phyloP scores from a whole-genome alignment of 2,113 vertebrate species.

The Merops nubicus region DNA sequence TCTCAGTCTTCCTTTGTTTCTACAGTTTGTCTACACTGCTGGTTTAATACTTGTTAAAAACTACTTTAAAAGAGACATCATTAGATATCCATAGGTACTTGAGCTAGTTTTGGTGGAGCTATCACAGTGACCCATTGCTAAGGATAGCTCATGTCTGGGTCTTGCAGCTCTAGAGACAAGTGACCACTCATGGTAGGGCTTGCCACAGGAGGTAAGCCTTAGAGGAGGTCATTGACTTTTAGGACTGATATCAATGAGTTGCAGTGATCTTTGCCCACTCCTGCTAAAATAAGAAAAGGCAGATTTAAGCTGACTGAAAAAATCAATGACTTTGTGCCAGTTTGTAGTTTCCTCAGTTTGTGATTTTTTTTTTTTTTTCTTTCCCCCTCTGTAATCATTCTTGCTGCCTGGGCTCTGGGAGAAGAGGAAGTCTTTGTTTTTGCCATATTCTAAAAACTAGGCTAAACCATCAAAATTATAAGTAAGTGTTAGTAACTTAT shows the following conservation, averaged over 20 bases:
- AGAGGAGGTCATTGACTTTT: not conserved
- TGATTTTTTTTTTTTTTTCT: not conserved
- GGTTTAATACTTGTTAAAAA: not conserved
- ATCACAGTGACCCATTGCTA: not conserved
- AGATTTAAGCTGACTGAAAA: not conserved
- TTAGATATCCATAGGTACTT: not conserved
- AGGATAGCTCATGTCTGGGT: not conserved
- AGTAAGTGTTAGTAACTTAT: no score
- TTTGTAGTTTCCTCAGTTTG: not conserved
- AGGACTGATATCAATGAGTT: not conserved
- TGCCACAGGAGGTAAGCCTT: not conserved
- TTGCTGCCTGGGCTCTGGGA: not conserved
- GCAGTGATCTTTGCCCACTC: not conserved
- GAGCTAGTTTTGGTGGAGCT: not conserved
- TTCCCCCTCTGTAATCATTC: not conserved
- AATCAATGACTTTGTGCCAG: not conserved
- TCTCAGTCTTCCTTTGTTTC: not conserved
- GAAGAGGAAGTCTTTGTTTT: not conserved
- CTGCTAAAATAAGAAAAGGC: not conserved
- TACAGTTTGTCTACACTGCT: not conserved
- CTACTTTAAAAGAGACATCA: not conserved
- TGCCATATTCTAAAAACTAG: not conserved
- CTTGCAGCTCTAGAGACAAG: not conserved
- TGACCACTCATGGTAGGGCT: not conserved
- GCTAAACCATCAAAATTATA: not conserved